Conservation (phyloP, 1,140 invertebrate species). For the Drosophila sp. region DNA sequence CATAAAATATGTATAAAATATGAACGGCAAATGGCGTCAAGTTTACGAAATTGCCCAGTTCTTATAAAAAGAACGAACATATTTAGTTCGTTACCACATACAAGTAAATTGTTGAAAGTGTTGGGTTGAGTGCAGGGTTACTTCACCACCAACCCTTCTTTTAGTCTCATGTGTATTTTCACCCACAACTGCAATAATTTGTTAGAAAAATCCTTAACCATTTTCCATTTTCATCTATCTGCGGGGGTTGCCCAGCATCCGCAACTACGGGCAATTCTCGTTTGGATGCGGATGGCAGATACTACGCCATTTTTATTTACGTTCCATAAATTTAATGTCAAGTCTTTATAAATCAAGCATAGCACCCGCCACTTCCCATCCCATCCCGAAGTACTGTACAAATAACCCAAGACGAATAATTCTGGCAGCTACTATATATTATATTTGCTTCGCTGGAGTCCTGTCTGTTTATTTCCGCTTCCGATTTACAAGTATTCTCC, state of each 20-base stretch:
- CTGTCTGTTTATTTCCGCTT: constrained; percentile 50
- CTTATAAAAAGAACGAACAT: constrained; percentile 10
- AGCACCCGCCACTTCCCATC: constrained; percentile 29
- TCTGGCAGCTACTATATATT: constrained; percentile 35
- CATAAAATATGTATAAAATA: constrained; percentile 10
- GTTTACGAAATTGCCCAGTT: constrained; percentile 14
- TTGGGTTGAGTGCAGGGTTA: constrained; percentile 24
- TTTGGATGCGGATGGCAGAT: constrained; percentile 11
- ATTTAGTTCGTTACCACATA: background rate
- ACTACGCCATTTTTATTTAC: constrained; percentile 49
- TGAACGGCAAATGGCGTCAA: constrained; percentile 27
- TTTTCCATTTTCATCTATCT: background rate
- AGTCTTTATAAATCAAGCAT: constrained; percentile 69
- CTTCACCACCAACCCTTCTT: constrained; percentile 23
- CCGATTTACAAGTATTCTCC: constrained; percentile 60
- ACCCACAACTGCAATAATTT: constrained; percentile 1
- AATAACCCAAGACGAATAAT: constrained; percentile 9
- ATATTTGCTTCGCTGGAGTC: constrained; percentile 32
- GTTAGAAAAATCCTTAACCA: constrained; percentile 7
- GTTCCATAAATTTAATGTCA: constrained; percentile 67
- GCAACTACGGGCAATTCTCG: constrained; percentile 9
- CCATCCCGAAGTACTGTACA: background rate
- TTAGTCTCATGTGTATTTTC: constrained; percentile 35
- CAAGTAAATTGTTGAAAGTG: constrained; percentile 11
- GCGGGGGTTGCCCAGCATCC: constrained; percentile 19